Evolutionary conservation across 2,113 vertebrate species (phyloP).

Genomic region (Polyodon spathula): DNA sequence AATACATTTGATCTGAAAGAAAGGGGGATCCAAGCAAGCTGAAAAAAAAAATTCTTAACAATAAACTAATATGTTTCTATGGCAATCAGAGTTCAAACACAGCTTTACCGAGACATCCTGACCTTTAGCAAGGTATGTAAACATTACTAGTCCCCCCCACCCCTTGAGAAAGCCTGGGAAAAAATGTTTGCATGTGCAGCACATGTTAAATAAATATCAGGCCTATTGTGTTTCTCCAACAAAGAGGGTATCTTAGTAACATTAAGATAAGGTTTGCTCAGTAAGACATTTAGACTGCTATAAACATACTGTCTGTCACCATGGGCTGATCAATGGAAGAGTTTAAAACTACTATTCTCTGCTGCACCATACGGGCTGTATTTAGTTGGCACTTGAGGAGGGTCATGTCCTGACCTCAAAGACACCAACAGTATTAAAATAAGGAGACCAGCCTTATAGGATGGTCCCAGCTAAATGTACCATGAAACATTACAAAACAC

Average conservation of each 20-base stretch:
- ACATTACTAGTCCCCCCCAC: slow-evolving; percentile 60
- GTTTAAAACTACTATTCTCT: background rate
- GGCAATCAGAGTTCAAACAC: slow-evolving; percentile 55
- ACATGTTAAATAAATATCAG: slow-evolving; percentile 75
- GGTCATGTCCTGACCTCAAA: background rate
- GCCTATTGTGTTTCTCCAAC: slow-evolving; percentile 63
- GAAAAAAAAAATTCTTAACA: slow-evolving; percentile 41
- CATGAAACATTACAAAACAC: background rate
- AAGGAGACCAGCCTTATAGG: background rate
- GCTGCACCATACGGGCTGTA: background rate
- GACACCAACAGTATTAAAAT: background rate
- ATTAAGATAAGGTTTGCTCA: slow-evolving; percentile 49
- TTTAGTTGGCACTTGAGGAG: background rate
- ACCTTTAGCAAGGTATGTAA: slow-evolving; percentile 69
- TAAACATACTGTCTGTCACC: slow-evolving; percentile 21
- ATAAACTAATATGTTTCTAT: slow-evolving; percentile 64
- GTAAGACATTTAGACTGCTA: slow-evolving; percentile 34
- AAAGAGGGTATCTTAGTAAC: slow-evolving; percentile 71
- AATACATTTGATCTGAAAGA: slow-evolving; percentile 29
- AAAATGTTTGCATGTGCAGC: slow-evolving; percentile 57
- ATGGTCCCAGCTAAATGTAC: background rate
- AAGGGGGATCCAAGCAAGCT: slow-evolving; percentile 31
- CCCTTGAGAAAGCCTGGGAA: slow-evolving; percentile 74
- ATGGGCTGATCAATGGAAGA: slow-evolving; percentile 19
- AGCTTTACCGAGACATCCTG: slow-evolving; percentile 57